A percentile compares a stretch with the other conserved stretches of the same genome.
Conservation (phyloP, 1,140 invertebrate genomes). For the Bombus consobrinus region DNA sequence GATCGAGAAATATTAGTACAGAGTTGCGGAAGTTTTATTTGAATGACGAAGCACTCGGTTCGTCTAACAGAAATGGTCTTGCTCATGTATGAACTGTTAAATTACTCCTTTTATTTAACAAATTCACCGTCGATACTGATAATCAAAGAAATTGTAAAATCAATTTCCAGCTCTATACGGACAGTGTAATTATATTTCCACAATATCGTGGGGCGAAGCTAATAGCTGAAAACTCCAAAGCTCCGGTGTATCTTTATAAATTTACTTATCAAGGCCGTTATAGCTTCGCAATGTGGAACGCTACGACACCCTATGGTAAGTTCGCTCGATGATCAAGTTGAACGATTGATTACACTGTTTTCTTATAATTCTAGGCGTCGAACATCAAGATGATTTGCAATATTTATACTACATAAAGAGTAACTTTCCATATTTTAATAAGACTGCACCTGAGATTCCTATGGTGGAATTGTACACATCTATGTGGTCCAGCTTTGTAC, state of each 20-base stretch:
- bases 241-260: slow-evolving; percentile 83
- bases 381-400: slow-evolving; percentile 86
- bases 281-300: slow-evolving; percentile 82
- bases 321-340: neutral
- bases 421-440: slow-evolving; percentile 63
- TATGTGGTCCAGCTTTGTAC: slow-evolving; percentile 76
- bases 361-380: slow-evolving; percentile 79
- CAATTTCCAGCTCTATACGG: slow-evolving; percentile 80
- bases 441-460: slow-evolving; percentile 67
- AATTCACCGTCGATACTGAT: no score
- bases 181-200: slow-evolving; percentile 82
- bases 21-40: slow-evolving; percentile 81
- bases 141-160: neutral
- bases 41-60: slow-evolving; percentile 72
- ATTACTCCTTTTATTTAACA: no score
- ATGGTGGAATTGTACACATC: slow-evolving; percentile 75
- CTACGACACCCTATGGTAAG: slow-evolving; percentile 80
- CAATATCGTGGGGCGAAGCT: slow-evolving; percentile 82
- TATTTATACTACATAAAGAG: slow-evolving; percentile 85
- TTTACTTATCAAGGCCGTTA: slow-evolving; percentile 84
- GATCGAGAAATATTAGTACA: slow-evolving; percentile 81
- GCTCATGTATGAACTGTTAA: slow-evolving; percentile 69
- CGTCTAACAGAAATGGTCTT: slow-evolving; percentile 68
- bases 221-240: slow-evolving; percentile 78
- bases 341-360: neutral